A percentile compares a stretch with the other conserved stretches of the same genome.
phyloP scores from a whole-genome alignment of 2,797 vertebrate genomes.

The Simalia tracyae region DNA sequence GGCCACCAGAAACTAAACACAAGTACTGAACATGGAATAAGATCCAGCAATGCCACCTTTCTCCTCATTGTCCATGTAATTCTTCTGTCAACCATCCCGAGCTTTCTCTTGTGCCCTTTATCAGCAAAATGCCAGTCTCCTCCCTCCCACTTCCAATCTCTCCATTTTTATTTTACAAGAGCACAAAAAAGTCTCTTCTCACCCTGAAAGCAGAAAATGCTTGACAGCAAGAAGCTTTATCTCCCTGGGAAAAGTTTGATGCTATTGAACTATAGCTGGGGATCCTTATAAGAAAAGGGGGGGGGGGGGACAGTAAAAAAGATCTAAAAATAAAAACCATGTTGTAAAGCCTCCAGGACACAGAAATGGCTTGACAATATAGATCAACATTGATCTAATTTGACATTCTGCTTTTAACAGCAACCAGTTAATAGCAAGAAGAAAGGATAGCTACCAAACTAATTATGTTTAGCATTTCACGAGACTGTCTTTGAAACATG shows the following conservation, averaged over 20 bases:
- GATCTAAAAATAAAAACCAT: neutral
- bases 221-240: constrained; percentile 5
- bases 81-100: neutral
- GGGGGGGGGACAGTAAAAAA: neutral
- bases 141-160: neutral
- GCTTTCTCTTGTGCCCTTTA: neutral
- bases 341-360: neutral
- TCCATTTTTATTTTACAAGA: neutral
- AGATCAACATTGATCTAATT: neutral
- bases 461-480: neutral
- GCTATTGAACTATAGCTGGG: neutral
- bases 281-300: neutral
- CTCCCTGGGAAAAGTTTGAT: constrained; percentile 20
- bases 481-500: neutral
- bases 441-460: neutral
- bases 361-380: neutral
- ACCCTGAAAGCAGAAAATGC: neutral
- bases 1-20: neutral
- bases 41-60: neutral
- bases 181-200: neutral
- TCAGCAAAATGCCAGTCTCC: neutral
- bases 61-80: neutral
- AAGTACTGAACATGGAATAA: accelerated
- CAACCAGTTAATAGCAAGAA: neutral
- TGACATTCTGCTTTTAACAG: neutral